Evolutionary conservation across 30 jellyfish, hydroid and myxozoan genomes (phyloP), one percentile per base, ranked within the genome.

Genomic region (Aurelia aurita): DNA sequence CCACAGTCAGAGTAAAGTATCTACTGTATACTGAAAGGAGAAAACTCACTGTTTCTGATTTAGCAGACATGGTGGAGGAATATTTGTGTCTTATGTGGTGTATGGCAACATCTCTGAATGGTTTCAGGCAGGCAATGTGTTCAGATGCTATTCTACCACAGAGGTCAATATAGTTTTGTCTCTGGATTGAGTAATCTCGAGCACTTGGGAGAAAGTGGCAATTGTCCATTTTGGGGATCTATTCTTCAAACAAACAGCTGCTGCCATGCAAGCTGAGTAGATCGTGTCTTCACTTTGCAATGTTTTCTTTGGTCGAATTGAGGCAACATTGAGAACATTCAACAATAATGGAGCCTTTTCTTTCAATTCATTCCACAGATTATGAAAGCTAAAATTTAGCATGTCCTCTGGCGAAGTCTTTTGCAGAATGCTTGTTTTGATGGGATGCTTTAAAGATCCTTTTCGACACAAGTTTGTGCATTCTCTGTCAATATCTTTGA

Each of bases 161-260:
- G 34, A 63, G 28, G 35, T 22, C 46, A 63, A 63, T 63, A 58
- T 28, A 63, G 76, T 63, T 63, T 22, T 63, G 35, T 63, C 76
- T 22, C 76, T 63, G 76, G 21, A 63, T 15, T 26, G 35, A 1
- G 46, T 63, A 28, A 22, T 63, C 76, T 63, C 7, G 2, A 15
- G n/a, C 35, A 28, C 76, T 19, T 63, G 76, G 76, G 3, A 63
- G 76, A 63, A 63, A 63, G n/a, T 15, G 35, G 76, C 46, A 63
- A 26, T 63, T 63, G 76, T 26, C 43, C 46, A 63, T 28, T 31
- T 31, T 31, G 43, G 43, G 43, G 43, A 31, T 31, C 43, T 31
- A 31, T 31, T 31, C 3, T 31, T 31, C 43, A 31, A 31, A 31
- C 43, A 31, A 31, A 31, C 3, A 31, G 43, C 43, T 31, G 43